A percentile compares a stretch with the other conserved stretches of the same genome.
phyloP scores from a whole-genome alignment of 1,140 invertebrate genomes.

The Nymphalis io region DNA sequence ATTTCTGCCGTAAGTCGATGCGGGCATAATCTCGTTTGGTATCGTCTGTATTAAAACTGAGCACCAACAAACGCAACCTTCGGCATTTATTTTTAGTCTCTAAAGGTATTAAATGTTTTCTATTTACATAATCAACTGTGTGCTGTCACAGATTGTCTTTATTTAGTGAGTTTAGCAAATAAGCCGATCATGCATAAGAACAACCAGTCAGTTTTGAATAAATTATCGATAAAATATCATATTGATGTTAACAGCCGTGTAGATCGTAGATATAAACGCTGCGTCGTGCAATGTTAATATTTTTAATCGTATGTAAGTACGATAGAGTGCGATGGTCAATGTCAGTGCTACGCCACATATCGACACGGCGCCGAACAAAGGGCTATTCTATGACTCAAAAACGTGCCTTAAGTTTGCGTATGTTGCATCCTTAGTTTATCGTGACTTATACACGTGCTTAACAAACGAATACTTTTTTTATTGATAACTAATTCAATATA shows the following conservation, averaged over 20 bases:
- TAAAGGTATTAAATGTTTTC: constrained; percentile 64
- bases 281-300: constrained; percentile 39
- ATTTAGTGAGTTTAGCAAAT: constrained; percentile 56
- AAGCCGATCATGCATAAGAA: constrained; percentile 42
- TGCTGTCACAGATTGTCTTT: constrained; percentile 55
- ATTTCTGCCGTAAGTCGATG: constrained; percentile 40
- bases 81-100: constrained; percentile 50
- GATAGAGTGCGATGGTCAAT: constrained; percentile 54
- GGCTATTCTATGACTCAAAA: constrained; percentile 47
- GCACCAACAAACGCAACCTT: constrained; percentile 39
- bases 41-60: constrained; percentile 17
- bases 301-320: constrained; percentile 49
- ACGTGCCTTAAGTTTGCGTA: constrained; percentile 46
- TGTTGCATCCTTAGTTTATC: constrained; percentile 40
- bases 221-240: constrained; percentile 62
- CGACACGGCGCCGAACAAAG: constrained; percentile 47
- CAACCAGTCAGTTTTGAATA: constrained; percentile 51
- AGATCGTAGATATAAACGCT: constrained; percentile 30
- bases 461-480: neutral
- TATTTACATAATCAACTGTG: constrained; percentile 65
- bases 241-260: constrained; percentile 47
- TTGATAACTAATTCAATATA: constrained; percentile 1
- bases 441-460: constrained; percentile 33
- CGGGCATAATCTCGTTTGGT: constrained; percentile 21
- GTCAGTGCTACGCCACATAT: constrained; percentile 48